phyloP scores from a whole-genome alignment of 2,797 vertebrate species.

The Betta splendens region DNA sequence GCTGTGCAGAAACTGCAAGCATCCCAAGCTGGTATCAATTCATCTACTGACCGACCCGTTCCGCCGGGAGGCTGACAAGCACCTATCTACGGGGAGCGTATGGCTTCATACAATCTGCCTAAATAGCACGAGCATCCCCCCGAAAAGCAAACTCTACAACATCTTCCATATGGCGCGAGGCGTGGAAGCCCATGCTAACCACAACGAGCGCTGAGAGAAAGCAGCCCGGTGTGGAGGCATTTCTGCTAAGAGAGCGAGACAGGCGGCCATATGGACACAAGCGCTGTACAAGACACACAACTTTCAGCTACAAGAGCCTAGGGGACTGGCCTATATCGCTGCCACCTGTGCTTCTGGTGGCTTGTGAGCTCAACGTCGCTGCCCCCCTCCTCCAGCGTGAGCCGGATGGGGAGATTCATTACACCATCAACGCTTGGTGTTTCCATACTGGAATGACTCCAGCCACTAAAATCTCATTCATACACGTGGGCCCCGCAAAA shows the following conservation, averaged over 20 bases:
- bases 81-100: constrained; percentile 43
- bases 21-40: constrained; percentile 73
- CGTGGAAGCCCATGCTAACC: constrained; percentile 62
- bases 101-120: constrained; percentile 42
- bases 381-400: constrained; percentile 46
- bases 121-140: constrained; percentile 70
- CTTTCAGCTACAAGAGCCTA: constrained; percentile 90
- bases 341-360: constrained; percentile 87
- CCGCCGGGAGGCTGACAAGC: constrained; percentile 62
- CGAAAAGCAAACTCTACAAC: constrained; percentile 77
- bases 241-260: constrained; percentile 85
- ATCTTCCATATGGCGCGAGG: constrained; percentile 75
- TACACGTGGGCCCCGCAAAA: constrained; percentile 42
- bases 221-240: constrained; percentile 70
- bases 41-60: constrained; percentile 63
- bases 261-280: constrained; percentile 90
- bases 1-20: constrained; percentile 70
- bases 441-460: constrained; percentile 54
- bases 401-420: constrained; percentile 64
- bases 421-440: constrained; percentile 58
- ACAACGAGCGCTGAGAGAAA: constrained; percentile 41
- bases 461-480: constrained; percentile 46
- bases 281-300: constrained; percentile 91
- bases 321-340: constrained; percentile 92
- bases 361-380: constrained; percentile 50